Evolutionary conservation across 2,113 vertebrate genomes (phyloP).

Genomic region (Corvus hawaiiensis): DNA sequence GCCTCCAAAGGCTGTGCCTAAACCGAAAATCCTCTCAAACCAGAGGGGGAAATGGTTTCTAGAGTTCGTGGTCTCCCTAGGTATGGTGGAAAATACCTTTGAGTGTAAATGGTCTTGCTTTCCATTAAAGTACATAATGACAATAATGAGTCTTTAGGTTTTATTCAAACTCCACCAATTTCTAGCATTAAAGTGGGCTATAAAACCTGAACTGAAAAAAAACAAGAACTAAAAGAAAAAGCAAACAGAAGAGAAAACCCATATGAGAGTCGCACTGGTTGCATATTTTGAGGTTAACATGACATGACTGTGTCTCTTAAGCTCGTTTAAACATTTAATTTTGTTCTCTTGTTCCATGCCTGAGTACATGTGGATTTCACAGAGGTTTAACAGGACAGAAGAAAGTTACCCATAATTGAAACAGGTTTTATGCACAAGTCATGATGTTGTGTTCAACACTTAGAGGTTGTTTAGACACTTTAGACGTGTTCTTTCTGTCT

Average conservation of each 20-base stretch:
- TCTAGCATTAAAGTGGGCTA: not conserved
- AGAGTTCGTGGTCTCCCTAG: not conserved
- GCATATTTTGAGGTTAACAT: slow-evolving; percentile 3
- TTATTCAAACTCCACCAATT: not conserved
- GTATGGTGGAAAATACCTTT: not conserved
- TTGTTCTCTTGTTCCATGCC: not conserved
- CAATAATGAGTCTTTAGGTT: not conserved
- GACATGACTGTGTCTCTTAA: not conserved
- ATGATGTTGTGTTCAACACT: not conserved
- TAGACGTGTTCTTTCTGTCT: not conserved
- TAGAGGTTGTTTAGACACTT: not conserved
- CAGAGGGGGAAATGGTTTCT: not conserved
- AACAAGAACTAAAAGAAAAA: not conserved
- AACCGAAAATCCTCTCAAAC: not conserved
- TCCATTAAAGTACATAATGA: not conserved
- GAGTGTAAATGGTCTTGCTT: not conserved
- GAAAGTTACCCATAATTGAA: slow-evolving; percentile 4
- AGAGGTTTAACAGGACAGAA: slow-evolving; percentile 27
- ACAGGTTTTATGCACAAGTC: not conserved
- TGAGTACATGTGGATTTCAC: not conserved
- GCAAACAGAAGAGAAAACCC: not conserved
- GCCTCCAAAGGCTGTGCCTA: not conserved
- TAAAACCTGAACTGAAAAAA: not conserved
- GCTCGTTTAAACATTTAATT: slow-evolving; percentile 51
- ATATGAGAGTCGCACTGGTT: not conserved